A percentile compares a stretch with the other conserved stretches of the same genome.
Conservation (phyloP, 2,888 invertebrate species). For the Artemia sp. region DNA sequence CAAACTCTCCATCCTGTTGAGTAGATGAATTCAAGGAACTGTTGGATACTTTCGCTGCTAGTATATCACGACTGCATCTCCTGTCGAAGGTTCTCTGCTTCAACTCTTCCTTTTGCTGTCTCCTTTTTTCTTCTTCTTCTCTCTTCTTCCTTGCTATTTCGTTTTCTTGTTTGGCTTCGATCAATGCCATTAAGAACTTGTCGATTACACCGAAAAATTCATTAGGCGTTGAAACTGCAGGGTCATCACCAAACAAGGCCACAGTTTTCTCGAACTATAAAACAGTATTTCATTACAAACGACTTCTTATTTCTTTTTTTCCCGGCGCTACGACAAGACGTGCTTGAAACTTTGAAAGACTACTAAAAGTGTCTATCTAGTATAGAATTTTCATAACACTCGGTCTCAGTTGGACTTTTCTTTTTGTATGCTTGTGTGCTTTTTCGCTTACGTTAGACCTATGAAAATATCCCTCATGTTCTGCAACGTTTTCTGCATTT, state of each 20-base stretch:
- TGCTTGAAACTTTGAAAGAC: too few relatives aligned
- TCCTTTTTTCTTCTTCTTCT: slow-evolving; percentile 75
- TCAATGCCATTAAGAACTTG: slow-evolving; percentile 59
- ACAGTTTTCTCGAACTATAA: slow-evolving; percentile 66
- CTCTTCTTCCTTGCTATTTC: slow-evolving; percentile 61
- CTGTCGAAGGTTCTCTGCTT: slow-evolving; percentile 20
- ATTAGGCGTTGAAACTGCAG: slow-evolving; percentile 53
- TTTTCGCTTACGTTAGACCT: too few relatives aligned
- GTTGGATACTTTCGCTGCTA: slow-evolving; percentile 21
- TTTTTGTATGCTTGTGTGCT: too few relatives aligned
- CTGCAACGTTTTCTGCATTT: too few relatives aligned
- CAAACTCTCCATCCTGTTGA: slow-evolving; percentile 65
- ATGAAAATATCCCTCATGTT: too few relatives aligned
- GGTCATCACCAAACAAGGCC: slow-evolving; percentile 73
- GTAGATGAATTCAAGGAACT: slow-evolving; percentile 8
- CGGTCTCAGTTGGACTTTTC: too few relatives aligned
- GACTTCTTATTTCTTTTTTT: too few relatives aligned
- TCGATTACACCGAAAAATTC: slow-evolving; percentile 87
- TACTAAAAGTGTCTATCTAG: too few relatives aligned
- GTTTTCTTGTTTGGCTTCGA: slow-evolving; percentile 72
- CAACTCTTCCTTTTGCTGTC: slow-evolving; percentile 63
- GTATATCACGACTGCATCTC: slow-evolving; percentile 16
- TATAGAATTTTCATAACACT: too few relatives aligned
- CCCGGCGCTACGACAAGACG: too few relatives aligned
- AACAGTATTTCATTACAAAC: not conserved